These are phyloP conservation scores for Pycnomerus fuliginosus DNA, from an alignment of 2,888 invertebrate genomes.

Conservation along the genomic window DNA sequence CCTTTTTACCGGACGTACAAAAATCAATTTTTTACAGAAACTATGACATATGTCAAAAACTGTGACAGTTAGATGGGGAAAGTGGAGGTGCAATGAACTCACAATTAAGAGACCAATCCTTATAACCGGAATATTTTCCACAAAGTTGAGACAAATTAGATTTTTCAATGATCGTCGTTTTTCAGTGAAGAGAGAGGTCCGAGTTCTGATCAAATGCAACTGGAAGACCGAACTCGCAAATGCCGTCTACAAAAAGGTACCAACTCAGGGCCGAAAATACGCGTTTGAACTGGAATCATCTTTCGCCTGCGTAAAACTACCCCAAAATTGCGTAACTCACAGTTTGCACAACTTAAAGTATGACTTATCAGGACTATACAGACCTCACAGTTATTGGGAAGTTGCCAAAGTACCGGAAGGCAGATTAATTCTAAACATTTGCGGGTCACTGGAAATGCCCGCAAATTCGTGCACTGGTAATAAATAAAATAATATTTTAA, in stretches of 20 bases:
- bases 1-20: no score
- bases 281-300: constrained; percentile 35
- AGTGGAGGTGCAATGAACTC: no score
- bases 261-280: constrained; percentile 26
- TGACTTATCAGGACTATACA: constrained; percentile 19
- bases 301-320: constrained; percentile 35
- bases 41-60: no score
- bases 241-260: constrained; percentile 22
- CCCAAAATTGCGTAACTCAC: constrained; percentile 19
- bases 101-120: no score
- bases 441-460: constrained; percentile 31
- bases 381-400: constrained; percentile 11
- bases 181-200: constrained; percentile 16
- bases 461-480: no score
- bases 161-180: no score
- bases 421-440: constrained; percentile 29
- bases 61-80: no score
- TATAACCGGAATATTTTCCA: no score
- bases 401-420: constrained; percentile 21
- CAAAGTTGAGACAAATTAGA: no score
- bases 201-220: constrained; percentile 32
- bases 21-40: no score
- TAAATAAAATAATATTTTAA: no score
- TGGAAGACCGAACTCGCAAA: constrained; percentile 28
- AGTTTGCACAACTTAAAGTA: constrained; percentile 20